Evolutionary conservation across 2,113 vertebrate genomes (phyloP).

Genomic region (Thalassoma bifasciatum): DNA sequence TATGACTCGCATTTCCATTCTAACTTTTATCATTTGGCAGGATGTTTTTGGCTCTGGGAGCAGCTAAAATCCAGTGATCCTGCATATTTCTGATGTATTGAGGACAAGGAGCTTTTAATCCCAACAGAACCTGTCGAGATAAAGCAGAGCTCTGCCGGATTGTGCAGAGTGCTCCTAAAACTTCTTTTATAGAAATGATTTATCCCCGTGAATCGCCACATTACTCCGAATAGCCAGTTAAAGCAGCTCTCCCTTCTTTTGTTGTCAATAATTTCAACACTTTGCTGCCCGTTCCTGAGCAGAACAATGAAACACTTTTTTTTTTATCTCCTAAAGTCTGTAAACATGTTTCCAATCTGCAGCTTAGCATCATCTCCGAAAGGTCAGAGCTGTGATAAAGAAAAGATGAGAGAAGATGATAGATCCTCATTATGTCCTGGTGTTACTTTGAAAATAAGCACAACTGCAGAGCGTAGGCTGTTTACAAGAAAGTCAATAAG

Average conservation of each 20-base stretch:
- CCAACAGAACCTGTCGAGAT: slow-evolving; percentile 57
- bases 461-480: not conserved
- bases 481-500: not conserved
- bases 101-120: slow-evolving; percentile 66
- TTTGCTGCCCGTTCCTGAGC: slow-evolving; percentile 17
- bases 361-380: slow-evolving; percentile 40
- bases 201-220: not conserved
- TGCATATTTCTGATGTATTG: slow-evolving; percentile 60
- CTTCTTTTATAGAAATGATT: slow-evolving; percentile 25
- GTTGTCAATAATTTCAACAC: slow-evolving; percentile 27
- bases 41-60: slow-evolving; percentile 43
- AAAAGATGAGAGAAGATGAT: slow-evolving; percentile 15
- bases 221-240: slow-evolving; percentile 16
- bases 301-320: slow-evolving; percentile 25
- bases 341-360: slow-evolving; percentile 46
- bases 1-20: slow-evolving; percentile 55
- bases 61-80: slow-evolving; percentile 44
- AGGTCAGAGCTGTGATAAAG: slow-evolving; percentile 43
- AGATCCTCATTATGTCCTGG: not conserved
- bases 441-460: slow-evolving; percentile 10
- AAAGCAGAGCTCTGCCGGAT: slow-evolving; percentile 49
- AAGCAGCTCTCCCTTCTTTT: slow-evolving; percentile 18
- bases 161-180: slow-evolving; percentile 46
- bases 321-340: slow-evolving; percentile 32
- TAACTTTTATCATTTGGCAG: slow-evolving; percentile 47